A percentile compares a stretch with the other conserved stretches of the same genome.
Evolutionary conservation across 2,113 vertebrate genomes (phyloP).

Genomic region (Cygnus atratus): DNA sequence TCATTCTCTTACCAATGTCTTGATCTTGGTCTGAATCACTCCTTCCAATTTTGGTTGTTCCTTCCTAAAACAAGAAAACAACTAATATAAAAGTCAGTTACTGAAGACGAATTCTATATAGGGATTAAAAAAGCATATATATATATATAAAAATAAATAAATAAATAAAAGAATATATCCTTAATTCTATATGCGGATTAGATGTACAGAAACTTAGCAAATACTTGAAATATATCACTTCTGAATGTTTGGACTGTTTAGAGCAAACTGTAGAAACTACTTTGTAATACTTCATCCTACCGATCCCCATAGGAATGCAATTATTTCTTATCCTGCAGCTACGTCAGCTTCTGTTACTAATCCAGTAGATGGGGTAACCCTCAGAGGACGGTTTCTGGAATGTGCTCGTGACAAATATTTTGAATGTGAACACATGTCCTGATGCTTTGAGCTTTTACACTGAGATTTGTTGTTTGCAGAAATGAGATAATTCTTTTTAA

Average conservation of each 20-base stretch:
- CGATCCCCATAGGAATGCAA: rapidly evolving
- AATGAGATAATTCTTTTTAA: background rate
- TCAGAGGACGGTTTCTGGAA: background rate
- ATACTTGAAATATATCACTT: background rate
- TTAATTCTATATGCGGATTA: background rate
- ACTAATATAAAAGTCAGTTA: background rate
- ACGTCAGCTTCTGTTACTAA: background rate
- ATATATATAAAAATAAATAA: too few species aligned
- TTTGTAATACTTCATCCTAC: rapidly evolving
- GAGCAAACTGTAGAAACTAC: background rate
- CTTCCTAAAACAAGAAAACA: conserved; percentile 81
- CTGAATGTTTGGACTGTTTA: background rate
- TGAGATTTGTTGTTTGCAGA: background rate
- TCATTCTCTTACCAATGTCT: conserved; percentile 87
- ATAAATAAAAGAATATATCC: too few species aligned
- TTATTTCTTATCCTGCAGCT: background rate
- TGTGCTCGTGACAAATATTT: background rate
- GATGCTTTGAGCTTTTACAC: background rate
- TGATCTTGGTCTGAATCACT: conserved; percentile 84
- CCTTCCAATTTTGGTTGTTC: conserved; percentile 91
- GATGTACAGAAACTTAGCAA: background rate
- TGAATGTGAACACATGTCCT: background rate
- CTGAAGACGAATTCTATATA: background rate
- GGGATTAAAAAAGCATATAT: background rate
- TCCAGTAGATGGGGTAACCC: background rate